These are phyloP conservation scores for Ophion slaviceki DNA, from an alignment of 2,888 invertebrate species.

Conservation along the genomic window DNA sequence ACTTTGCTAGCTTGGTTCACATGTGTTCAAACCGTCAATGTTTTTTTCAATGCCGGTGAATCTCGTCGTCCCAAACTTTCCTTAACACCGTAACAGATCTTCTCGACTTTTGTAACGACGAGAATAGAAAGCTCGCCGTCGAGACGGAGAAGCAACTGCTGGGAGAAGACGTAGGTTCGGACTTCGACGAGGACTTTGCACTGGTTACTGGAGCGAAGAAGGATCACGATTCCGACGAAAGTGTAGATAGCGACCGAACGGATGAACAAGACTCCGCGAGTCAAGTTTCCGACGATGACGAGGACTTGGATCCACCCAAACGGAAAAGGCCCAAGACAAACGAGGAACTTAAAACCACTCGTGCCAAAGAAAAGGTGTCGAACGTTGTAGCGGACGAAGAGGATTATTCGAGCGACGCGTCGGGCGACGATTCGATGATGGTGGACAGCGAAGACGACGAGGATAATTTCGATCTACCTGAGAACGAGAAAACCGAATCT, in stretches of 20 bases:
- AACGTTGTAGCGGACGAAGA: slow-evolving; percentile 54
- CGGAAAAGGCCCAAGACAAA: slow-evolving; percentile 62
- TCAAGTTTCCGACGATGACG: slow-evolving; percentile 61
- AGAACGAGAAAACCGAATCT: slow-evolving; percentile 60
- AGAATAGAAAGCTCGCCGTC: slow-evolving; percentile 86
- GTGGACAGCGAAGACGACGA: slow-evolving; percentile 61
- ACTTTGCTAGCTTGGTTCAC: not conserved
- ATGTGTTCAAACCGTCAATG: not conserved
- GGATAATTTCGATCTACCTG: slow-evolving; percentile 57
- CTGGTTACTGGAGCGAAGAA: slow-evolving; percentile 83
- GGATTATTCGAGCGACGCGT: slow-evolving; percentile 56
- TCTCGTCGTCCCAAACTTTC: slow-evolving; percentile 5
- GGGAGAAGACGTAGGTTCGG: slow-evolving; percentile 86
- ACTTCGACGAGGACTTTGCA: slow-evolving; percentile 88
- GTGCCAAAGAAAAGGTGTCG: slow-evolving; percentile 54
- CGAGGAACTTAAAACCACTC: slow-evolving; percentile 45
- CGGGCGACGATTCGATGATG: slow-evolving; percentile 61
- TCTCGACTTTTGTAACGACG: slow-evolving; percentile 90
- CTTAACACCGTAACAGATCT: slow-evolving; percentile 84
- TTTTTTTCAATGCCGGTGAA: not conserved
- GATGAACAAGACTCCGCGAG: slow-evolving; percentile 61
- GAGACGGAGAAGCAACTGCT: slow-evolving; percentile 87
- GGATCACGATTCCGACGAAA: slow-evolving; percentile 53
- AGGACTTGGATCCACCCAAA: slow-evolving; percentile 41
- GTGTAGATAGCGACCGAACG: slow-evolving; percentile 70